Conservation (phyloP, 2,113 vertebrate species). For the Podarcis cretensis region DNA sequence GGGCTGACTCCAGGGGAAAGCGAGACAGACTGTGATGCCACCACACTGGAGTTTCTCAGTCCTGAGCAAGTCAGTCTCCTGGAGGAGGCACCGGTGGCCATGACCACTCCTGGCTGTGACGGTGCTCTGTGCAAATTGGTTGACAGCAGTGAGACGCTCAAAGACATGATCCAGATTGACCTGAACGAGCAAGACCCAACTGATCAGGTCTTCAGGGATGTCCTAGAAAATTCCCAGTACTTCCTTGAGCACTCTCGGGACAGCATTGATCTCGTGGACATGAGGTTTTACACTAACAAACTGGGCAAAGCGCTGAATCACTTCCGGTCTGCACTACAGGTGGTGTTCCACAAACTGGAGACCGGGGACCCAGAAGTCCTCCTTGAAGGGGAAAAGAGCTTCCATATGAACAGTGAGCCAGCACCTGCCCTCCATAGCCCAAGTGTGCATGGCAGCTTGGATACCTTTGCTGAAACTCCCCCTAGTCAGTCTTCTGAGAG, state of each 20-base stretch:
- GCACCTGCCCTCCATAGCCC: slow-evolving; percentile 63
- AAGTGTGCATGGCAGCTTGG: slow-evolving; percentile 67
- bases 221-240: slow-evolving; percentile 79
- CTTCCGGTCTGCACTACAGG: slow-evolving; percentile 86
- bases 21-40: slow-evolving; percentile 49
- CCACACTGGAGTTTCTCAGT: slow-evolving; percentile 64
- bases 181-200: slow-evolving; percentile 78
- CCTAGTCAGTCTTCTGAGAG: slow-evolving; percentile 77
- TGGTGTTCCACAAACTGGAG: slow-evolving; percentile 89
- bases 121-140: slow-evolving; percentile 67
- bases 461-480: slow-evolving; percentile 76
- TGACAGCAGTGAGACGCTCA: slow-evolving; percentile 74
- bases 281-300: slow-evolving; percentile 84
- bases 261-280: slow-evolving; percentile 74
- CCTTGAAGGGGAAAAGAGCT: slow-evolving; percentile 74
- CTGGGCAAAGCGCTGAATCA: slow-evolving; percentile 86
- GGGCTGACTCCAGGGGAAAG: slow-evolving; percentile 50
- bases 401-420: slow-evolving; percentile 74
- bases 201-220: slow-evolving; percentile 77
- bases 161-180: slow-evolving; percentile 81
- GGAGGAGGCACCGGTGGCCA: slow-evolving; percentile 72
- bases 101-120: slow-evolving; percentile 68
- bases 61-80: slow-evolving; percentile 75
- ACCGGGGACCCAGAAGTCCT: slow-evolving; percentile 74
- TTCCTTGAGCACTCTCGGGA: slow-evolving; percentile 72